Evolutionary conservation across 1,140 invertebrate species (phyloP).

Genomic region (Luehdorfia chinensis): DNA sequence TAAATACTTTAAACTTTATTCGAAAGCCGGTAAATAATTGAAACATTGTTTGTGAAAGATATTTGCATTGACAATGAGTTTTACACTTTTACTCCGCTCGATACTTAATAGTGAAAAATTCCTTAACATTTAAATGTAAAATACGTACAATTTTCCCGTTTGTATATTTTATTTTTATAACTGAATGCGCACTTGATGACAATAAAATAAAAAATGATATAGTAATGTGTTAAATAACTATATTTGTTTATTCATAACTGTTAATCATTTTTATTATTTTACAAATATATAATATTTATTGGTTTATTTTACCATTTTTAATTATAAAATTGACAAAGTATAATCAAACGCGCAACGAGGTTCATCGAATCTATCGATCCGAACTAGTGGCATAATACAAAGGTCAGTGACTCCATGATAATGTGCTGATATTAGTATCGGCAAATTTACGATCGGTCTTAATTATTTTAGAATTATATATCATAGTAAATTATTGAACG

Average conservation of each 20-base stretch:
- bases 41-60: constrained; percentile 17
- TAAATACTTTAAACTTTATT: constrained; percentile 37
- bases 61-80: constrained; percentile 4
- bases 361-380: constrained; percentile 32
- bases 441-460: constrained; percentile 36
- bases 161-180: no score
- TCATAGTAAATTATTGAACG: constrained; percentile 23
- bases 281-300: no score
- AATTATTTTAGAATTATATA: constrained; percentile 45
- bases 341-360: constrained; percentile 11
- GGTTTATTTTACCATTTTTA: no score
- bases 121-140: no score
- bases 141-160: no score
- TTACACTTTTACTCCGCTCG: neutral
- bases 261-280: no score
- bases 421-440: constrained; percentile 21
- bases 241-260: no score
- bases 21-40: constrained; percentile 26
- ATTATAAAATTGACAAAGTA: no score
- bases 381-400: constrained; percentile 35
- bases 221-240: no score
- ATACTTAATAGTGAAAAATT: no score
- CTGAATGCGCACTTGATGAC: no score
- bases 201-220: no score
- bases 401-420: constrained; percentile 37